Conservation (phyloP, 2,797 vertebrate species). For the Eulemur mongoz region DNA sequence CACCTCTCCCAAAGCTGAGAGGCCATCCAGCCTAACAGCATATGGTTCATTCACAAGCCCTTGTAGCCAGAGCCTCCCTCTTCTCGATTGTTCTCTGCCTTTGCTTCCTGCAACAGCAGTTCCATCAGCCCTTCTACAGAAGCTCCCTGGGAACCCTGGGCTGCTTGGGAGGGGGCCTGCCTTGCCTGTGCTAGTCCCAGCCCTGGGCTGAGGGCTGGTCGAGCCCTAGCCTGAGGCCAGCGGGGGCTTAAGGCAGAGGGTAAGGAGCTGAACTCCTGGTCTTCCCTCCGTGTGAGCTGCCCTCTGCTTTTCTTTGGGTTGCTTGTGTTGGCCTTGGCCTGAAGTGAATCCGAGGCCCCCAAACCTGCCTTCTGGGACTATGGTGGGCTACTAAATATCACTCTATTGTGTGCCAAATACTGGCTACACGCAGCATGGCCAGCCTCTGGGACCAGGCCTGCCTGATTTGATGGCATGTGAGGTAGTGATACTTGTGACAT, state of each 20-base stretch:
- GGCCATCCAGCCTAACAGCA: too few species aligned
- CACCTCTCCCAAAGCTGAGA: neutral
- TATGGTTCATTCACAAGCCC: accelerated
- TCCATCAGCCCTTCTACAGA: neutral
- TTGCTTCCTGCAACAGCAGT: neutral
- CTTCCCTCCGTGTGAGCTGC: neutral
- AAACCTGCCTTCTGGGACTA: neutral
- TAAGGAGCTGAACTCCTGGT: neutral
- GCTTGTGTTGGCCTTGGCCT: neutral
- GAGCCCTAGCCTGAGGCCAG: neutral
- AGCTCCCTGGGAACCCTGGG: neutral
- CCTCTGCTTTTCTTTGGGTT: neutral
- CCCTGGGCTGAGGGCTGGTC: neutral
- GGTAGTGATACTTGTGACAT: neutral
- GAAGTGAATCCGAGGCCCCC: neutral
- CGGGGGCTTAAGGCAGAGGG: neutral
- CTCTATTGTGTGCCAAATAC: neutral
- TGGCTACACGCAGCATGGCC: neutral
- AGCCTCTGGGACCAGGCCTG: neutral
- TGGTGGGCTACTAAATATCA: neutral
- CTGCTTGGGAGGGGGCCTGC: neutral
- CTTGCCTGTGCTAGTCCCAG: neutral
- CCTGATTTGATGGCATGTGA: neutral
- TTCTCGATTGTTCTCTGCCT: neutral
- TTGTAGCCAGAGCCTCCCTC: neutral